These are phyloP conservation scores for Cepaea hortensis DNA, from an alignment of 2,888 invertebrate genomes.

Conservation along the genomic window DNA sequence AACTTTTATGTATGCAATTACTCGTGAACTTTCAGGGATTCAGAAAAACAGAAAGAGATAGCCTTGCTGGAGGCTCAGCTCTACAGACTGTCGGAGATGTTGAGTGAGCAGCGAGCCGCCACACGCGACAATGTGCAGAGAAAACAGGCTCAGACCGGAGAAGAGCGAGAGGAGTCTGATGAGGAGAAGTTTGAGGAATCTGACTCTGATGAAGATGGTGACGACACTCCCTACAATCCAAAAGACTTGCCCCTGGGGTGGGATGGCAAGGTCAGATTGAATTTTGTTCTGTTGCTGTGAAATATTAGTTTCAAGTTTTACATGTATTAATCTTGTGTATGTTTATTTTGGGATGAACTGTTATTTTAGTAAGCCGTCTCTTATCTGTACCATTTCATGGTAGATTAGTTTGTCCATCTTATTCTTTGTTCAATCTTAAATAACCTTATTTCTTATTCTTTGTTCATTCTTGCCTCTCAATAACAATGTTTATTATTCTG, in stretches of 20 bases:
- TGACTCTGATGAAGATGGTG: constrained; percentile 81
- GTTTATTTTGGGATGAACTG: background rate
- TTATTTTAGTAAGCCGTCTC: no score
- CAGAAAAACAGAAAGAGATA: constrained; percentile 87
- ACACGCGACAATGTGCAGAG: constrained; percentile 99
- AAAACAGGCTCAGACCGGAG: constrained; percentile 88
- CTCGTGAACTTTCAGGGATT: constrained; percentile 59
- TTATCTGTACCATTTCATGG: no score
- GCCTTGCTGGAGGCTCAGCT: constrained; percentile 92
- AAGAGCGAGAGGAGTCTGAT: constrained; percentile 84
- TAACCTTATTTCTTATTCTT: no score
- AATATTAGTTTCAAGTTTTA: background rate
- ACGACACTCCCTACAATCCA: constrained; percentile 98
- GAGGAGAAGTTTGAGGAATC: constrained; percentile 70
- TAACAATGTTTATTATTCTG: no score
- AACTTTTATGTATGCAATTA: background rate
- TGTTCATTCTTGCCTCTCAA: no score
- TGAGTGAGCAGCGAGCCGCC: constrained; percentile 89
- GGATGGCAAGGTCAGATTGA: constrained; percentile 89
- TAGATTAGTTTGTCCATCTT: no score
- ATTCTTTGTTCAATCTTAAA: no score
- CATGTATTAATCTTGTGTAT: background rate
- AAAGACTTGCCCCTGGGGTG: constrained; percentile 99
- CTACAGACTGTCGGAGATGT: constrained; percentile 89
- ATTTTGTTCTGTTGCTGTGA: background rate